Evolutionary conservation across 1,140 invertebrate genomes (phyloP).

Genomic region (Chrysomallon squamiferum): DNA sequence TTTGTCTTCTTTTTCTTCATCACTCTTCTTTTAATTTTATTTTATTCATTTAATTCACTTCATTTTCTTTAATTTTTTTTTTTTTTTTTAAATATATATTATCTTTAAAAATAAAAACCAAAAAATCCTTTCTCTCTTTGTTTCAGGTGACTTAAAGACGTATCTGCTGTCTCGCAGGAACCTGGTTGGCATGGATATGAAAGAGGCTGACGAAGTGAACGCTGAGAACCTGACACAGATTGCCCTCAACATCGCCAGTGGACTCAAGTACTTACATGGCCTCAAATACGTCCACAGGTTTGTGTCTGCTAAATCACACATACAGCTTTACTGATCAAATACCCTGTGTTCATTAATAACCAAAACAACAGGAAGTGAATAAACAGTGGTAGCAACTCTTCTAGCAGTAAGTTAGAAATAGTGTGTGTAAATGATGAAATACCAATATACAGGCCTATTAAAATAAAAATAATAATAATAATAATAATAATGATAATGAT

Average conservation of each 20-base stretch:
- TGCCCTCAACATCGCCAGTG: slow-evolving; percentile 58
- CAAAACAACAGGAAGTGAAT: too few relatives aligned
- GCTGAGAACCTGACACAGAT: slow-evolving; percentile 69
- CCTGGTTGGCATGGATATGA: slow-evolving; percentile 74
- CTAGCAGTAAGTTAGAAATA: too few relatives aligned
- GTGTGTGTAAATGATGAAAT: too few relatives aligned
- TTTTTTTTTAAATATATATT: background rate
- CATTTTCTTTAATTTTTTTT: background rate
- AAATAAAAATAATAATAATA: too few relatives aligned
- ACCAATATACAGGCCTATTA: too few relatives aligned
- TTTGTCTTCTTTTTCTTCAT: too few relatives aligned
- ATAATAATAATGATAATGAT: too few relatives aligned
- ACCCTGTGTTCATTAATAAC: too few relatives aligned
- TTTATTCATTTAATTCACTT: background rate
- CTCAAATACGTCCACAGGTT: slow-evolving; percentile 66
- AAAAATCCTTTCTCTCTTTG: background rate
- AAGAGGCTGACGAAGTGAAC: slow-evolving; percentile 76
- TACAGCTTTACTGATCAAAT: too few relatives aligned
- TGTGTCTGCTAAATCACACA: too few relatives aligned
- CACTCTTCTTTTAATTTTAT: too few relatives aligned
- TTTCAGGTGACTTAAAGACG: slow-evolving; percentile 80
- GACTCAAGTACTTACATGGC: slow-evolving; percentile 58
- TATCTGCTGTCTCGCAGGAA: slow-evolving; percentile 84
- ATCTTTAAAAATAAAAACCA: background rate
- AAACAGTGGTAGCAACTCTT: too few relatives aligned